Conservation (phyloP, 37 sponge, comb jelly and placozoan species). For the Ephydatia muelleri region DNA sequence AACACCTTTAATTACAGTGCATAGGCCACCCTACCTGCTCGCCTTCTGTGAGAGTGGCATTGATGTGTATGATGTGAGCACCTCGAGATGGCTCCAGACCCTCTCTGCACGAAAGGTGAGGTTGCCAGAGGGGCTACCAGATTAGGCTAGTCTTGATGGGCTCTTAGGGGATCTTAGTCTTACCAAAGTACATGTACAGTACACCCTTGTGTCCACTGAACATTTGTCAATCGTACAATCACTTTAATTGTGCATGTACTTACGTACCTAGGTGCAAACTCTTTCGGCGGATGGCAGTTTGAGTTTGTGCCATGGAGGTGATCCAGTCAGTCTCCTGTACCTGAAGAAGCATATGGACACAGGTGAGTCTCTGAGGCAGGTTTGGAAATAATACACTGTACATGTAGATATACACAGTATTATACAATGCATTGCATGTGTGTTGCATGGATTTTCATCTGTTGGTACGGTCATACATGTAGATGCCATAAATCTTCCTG, state of each 20-base stretch:
- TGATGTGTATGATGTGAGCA: constrained; percentile 87
- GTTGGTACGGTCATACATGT: neutral
- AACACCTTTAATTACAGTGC: constrained; percentile 44
- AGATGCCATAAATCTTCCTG: constrained; percentile 43
- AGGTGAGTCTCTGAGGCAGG: constrained; percentile 2
- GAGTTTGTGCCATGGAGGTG: constrained; percentile 31
- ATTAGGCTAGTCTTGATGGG: no score
- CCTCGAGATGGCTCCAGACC: constrained; percentile 86
- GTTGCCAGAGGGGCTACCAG: no score
- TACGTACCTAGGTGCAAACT: constrained; percentile 39
- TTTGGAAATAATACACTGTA: no score
- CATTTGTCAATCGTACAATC: neutral
- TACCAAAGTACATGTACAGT: no score
- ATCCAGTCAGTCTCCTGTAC: constrained; percentile 49
- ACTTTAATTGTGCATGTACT: neutral
- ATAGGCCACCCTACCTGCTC: constrained; percentile 78
- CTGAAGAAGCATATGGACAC: constrained; percentile 57
- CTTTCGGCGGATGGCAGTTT: constrained; percentile 67
- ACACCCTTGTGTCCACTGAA: no score
- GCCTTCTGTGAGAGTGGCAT: constrained; percentile 91
- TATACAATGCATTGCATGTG: constrained; percentile 5
- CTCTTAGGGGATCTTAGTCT: neutral
- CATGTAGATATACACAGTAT: no score
- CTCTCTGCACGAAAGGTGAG: constrained; percentile 79
- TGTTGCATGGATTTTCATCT: neutral